Conservation (phyloP, 2,888 invertebrate species). For the Ctena decussata region DNA sequence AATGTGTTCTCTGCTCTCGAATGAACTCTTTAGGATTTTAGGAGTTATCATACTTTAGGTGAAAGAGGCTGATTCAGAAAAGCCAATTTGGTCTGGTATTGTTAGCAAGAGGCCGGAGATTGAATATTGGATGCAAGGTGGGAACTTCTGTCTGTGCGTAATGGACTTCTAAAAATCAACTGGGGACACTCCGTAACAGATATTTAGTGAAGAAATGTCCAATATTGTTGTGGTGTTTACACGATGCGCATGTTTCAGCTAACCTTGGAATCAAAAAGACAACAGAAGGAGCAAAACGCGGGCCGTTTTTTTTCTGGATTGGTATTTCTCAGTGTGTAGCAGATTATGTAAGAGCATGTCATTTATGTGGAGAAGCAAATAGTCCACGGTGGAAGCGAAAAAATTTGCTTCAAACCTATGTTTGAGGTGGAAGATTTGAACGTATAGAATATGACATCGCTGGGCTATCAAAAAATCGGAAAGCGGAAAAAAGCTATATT, state of each 20-base stretch:
- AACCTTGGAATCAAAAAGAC: constrained; percentile 12
- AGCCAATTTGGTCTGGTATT: no score
- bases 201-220: no score
- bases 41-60: no score
- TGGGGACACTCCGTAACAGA: no score
- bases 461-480: neutral
- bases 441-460: neutral
- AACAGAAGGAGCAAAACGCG: constrained; percentile 3
- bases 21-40: no score
- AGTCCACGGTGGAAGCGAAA: neutral
- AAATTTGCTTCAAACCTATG: neutral
- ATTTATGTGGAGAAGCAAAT: constrained; percentile 19
- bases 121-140: no score
- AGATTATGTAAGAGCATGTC: neutral
- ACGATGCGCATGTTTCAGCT: constrained; percentile 21
- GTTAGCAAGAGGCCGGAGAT: no score
- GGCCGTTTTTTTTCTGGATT: constrained; percentile 31
- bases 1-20: no score
- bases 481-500: neutral
- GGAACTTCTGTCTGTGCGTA: no score
- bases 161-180: no score
- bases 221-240: constrained; percentile 27
- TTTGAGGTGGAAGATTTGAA: neutral
- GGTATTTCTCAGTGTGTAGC: neutral
- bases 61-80: no score